A percentile compares a stretch with the other conserved stretches of the same genome.
Conservation (phyloP, 64 coral and sea anemone genomes). For the Stylophora pistillata region DNA sequence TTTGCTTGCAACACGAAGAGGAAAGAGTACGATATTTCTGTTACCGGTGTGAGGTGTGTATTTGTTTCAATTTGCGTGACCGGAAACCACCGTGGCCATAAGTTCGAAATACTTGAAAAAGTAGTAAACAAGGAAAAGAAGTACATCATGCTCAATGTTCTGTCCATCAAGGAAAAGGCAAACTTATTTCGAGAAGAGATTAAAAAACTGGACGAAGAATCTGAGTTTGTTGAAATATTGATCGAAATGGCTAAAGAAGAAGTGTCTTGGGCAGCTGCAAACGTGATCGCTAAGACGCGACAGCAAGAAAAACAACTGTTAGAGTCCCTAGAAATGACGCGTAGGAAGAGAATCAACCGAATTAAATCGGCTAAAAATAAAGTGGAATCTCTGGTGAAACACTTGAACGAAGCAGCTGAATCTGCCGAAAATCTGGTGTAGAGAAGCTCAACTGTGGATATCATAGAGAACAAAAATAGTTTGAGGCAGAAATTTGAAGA, state of each 20-base stretch:
- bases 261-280: neutral
- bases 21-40: neutral
- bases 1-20: neutral
- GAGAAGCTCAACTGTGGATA: neutral
- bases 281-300: neutral
- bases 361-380: neutral
- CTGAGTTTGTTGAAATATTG: neutral
- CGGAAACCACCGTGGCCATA: neutral
- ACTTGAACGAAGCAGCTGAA: slow-evolving; percentile 2
- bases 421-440: slow-evolving; percentile 2
- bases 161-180: neutral
- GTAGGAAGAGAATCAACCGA: neutral
- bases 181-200: neutral
- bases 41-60: neutral
- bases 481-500: neutral
- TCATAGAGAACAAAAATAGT: neutral
- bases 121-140: neutral
- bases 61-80: slow-evolving; percentile 27
- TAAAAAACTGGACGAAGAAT: neutral
- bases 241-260: neutral
- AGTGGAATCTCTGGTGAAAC: neutral
- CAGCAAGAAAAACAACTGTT: neutral
- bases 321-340: neutral
- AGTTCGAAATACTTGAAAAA: neutral
- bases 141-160: neutral